Conservation (phyloP, 2,888 invertebrate species). For the Platynereis dumerilii region DNA sequence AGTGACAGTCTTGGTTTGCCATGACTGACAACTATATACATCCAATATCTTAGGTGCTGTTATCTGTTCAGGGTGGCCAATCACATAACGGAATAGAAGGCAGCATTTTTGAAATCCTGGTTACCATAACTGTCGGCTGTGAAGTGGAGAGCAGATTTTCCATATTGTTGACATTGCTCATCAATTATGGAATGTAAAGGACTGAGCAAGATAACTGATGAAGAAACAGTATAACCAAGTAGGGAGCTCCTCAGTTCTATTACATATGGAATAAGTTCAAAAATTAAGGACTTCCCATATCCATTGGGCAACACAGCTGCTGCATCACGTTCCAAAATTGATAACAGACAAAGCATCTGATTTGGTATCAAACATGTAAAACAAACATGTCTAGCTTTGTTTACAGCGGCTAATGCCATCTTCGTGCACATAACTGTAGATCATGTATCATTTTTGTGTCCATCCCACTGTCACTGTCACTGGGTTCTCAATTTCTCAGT, state of each 20-base stretch:
- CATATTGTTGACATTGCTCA: neutral
- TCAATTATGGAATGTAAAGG: neutral
- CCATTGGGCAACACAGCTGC: neutral
- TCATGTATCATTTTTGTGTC: too few relatives aligned
- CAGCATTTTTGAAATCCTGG: neutral
- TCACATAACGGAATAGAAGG: neutral
- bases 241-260: neutral
- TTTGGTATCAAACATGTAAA: neutral
- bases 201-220: neutral
- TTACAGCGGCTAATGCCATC: too few relatives aligned
- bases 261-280: neutral
- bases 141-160: neutral
- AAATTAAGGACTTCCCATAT: slow-evolving; percentile 4
- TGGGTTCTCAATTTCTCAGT: too few relatives aligned
- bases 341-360: neutral
- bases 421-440: too few relatives aligned
- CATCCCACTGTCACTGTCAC: too few relatives aligned
- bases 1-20: neutral
- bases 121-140: neutral
- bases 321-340: neutral
- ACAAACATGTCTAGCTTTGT: too few relatives aligned
- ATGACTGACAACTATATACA: neutral
- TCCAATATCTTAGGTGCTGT: neutral
- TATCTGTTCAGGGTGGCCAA: slow-evolving; percentile 4
- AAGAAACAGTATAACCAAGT: neutral